Evolutionary conservation across 2,797 vertebrate genomes (phyloP).

Genomic region (Tarsius wallacei): DNA sequence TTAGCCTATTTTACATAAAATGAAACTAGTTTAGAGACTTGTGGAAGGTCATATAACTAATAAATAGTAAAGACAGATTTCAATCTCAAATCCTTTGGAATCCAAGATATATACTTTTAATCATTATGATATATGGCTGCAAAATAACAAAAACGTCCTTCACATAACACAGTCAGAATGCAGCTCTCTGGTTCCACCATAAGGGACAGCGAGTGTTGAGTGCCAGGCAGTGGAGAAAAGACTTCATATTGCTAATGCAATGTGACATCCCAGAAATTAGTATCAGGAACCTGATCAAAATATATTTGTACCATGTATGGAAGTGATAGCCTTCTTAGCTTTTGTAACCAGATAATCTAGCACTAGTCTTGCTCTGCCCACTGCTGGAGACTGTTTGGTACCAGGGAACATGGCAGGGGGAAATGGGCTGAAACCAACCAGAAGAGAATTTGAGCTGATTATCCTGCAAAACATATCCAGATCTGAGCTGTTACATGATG

Average conservation of each 20-base stretch:
- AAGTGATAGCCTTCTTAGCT: background rate
- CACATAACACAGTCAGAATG: conserved; percentile 52
- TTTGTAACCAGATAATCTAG: conserved; percentile 57
- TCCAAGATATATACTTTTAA: conserved; percentile 14
- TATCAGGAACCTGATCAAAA: conserved; percentile 76
- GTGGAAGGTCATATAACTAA: background rate
- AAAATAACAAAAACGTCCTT: conserved; percentile 43
- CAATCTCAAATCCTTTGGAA: background rate
- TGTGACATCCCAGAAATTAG: conserved; percentile 72
- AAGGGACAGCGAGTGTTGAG: conserved; percentile 71
- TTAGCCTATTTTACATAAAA: background rate
- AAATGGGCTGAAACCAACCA: conserved; percentile 69
- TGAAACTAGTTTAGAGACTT: background rate
- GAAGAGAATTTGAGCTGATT: conserved; percentile 61
- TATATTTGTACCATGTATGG: conserved; percentile 75
- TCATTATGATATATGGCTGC: background rate
- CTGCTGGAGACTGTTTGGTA: conserved; percentile 73
- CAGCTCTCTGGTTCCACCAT: conserved; percentile 52
- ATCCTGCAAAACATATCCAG: conserved; percentile 59
- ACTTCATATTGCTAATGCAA: conserved; percentile 50
- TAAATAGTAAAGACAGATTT: conserved; percentile 13
- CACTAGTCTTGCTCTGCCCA: background rate
- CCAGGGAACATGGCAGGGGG: background rate
- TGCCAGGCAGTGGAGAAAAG: conserved; percentile 65
- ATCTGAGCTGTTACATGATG: background rate